Base-by-base conservation (phyloP, 2,113 vertebrate genomes). In the Upupa epops region DNA sequence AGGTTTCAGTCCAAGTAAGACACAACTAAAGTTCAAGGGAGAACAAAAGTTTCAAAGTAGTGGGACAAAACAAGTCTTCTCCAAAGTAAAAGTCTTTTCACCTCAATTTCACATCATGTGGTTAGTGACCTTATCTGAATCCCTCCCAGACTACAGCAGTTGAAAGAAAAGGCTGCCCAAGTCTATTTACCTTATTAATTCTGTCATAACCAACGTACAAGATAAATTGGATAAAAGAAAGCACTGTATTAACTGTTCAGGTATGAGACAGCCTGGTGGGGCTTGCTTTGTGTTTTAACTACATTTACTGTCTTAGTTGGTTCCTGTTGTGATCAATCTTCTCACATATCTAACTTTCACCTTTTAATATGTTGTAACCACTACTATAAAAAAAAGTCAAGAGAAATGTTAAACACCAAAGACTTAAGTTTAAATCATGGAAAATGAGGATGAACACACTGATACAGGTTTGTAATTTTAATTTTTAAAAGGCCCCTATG, bases 361-460 rank as follows among this genome's bases (percentile, higher is more conserved):
- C 49, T 42, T 77, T 68, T 68, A 46, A 21, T 13, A 82, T 34
- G 46, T 54, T 58, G 80, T 34, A 91, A 86, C 11, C 46, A 58
- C 68, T 83, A 49, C 19, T 77, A 63, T 36, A 36, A 65, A 83
- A 72, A 61, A 68, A 70, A 51, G 63, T n/a, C 71, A 73, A 40
- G 85, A 89, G 15, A 36, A 58, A 72, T 61, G 71, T 48, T 94
- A 66, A 63, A 83, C 46, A 92, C 42, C 76, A 87, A 94, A 96
- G 71, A 79, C 92, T 73, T 86, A 89, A 87, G 87, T 83, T 89
- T 79, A 93, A 92, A 94, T 93, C 82, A 96, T 90, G 96, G 94
- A 83, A 96, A 98, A 96, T 95, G 82, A 97, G 91, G 60, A 97
- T 95, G 89, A 97, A 96, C 84, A 96, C 92, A 90, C 49, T 95